Evolutionary conservation across 2,113 vertebrate genomes (phyloP).

Genomic region (Malurus melanocephalus): DNA sequence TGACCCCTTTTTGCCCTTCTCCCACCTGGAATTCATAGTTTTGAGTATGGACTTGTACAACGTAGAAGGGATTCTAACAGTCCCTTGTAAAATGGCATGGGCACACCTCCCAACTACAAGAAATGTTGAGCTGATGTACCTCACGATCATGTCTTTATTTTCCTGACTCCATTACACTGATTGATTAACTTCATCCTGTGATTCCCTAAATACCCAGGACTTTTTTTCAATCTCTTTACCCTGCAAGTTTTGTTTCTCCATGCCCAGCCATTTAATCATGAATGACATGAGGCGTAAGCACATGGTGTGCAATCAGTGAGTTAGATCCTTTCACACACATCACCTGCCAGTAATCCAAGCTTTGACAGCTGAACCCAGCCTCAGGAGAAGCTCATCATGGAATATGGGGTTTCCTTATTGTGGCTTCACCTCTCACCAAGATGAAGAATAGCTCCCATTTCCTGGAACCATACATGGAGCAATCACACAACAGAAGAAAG

Average conservation of each 20-base stretch:
- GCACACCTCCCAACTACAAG: neutral
- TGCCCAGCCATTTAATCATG: neutral
- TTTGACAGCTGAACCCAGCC: neutral
- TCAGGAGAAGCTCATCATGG: neutral
- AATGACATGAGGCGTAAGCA: neutral
- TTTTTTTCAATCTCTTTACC: neutral
- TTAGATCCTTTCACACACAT: neutral
- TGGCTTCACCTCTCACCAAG: neutral
- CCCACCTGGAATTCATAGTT: neutral
- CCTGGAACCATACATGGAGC: fast-evolving
- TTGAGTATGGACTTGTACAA: neutral
- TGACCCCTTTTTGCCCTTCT: neutral
- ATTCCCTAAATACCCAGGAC: neutral
- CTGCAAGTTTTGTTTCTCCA: neutral
- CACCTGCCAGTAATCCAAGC: neutral
- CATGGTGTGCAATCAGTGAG: neutral
- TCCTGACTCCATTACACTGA: neutral
- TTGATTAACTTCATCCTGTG: neutral
- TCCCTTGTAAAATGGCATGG: neutral
- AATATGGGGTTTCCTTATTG: neutral
- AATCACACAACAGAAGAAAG: neutral
- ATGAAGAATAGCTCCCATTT: neutral
- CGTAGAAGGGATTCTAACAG: neutral
- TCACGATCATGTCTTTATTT: neutral
- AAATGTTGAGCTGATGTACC: neutral